phyloP scores from a whole-genome alignment of 30 jellyfish, hydroid and myxozoan genomes.

The Mastigias papua region DNA sequence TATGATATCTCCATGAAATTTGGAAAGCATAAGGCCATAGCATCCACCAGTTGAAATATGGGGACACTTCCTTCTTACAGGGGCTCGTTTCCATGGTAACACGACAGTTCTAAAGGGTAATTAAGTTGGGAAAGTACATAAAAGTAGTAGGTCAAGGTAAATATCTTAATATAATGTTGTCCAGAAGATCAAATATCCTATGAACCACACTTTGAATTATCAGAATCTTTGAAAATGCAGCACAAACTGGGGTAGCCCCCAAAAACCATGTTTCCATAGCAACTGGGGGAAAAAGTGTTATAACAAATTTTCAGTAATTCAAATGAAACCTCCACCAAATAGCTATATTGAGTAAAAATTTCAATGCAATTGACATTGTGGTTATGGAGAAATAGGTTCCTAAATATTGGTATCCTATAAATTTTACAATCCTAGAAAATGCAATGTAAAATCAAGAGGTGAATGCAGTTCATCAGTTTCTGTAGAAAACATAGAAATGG shows the following conservation, averaged over 20 bases:
- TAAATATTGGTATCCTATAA: slow-evolving; percentile 11
- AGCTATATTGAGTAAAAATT: background rate
- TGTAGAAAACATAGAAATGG: background rate
- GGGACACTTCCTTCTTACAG: background rate
- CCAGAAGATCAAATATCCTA: slow-evolving; percentile 1
- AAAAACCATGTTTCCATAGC: slow-evolving; percentile 58
- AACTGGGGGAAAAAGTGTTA: slow-evolving; percentile 1
- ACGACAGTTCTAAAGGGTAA: background rate
- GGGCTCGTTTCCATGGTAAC: slow-evolving; percentile 39
- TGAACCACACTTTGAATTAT: slow-evolving; percentile 13
- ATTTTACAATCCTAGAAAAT: slow-evolving; percentile 5
- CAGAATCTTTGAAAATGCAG: slow-evolving; percentile 4
- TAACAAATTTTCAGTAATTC: slow-evolving; percentile 34
- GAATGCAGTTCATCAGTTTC: background rate
- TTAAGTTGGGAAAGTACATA: background rate
- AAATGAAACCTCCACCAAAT: slow-evolving; percentile 7
- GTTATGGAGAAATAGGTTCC: slow-evolving; percentile 25
- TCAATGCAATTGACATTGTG: background rate
- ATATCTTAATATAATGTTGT: background rate
- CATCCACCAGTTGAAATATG: background rate
- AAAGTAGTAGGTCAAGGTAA: slow-evolving; percentile 2
- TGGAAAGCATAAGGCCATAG: background rate
- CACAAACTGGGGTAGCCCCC: slow-evolving; percentile 33
- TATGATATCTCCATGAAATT: background rate
- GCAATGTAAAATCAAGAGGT: background rate